Base-by-base conservation (phyloP, 2,113 vertebrate species). In the Gallinago undulata region DNA sequence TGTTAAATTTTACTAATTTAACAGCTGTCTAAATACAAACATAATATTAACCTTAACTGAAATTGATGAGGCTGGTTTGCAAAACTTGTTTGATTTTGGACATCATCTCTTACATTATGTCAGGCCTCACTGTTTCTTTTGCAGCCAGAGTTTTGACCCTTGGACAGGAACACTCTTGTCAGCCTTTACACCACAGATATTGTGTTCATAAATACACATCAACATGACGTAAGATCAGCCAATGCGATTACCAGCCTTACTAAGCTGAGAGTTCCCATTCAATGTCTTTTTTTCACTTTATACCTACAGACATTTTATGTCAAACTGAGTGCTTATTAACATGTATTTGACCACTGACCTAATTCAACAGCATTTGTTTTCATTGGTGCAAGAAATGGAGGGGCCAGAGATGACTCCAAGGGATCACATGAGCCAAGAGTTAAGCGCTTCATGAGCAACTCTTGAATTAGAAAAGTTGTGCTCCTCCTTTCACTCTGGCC, bases 101-200 rank as follows among this genome's bases (percentile, higher is more conserved):
- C 48, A 64, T 21, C 7, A 19, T 22, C 23, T 86, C 63, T 64
- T 35, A 37, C 0, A 0, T 5, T 18, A 8, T 45, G 9, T 33
- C 43, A 78, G 23, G 18, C 25, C 45, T 62, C 41, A 3, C 33
- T 28, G 12, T 55, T 75, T n/a, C 62, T 78, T 76, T 17, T 22
- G 19, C 67, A 45, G 28, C 47, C 31, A 41, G 27, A 19, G 76
- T 63, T 69, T 8, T 79, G 66, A 75, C 48, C 28, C 22, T 93
- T 1, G 1, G 70, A 68, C 5, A 64, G 22, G n/a, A 86, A 23
- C 0, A 0, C 25, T 14, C 7, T 48, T 73, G 25, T 48, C 45
- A 43, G 33, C 30, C 18, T 60, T 67, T 27, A 35, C 11, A 41
- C 15, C 73, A 60, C 24, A 57, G 59, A 35, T 37, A 50, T 8